Percentiles rank a stretch among this genome's conserved stretches.
These are phyloP conservation scores for Taxidea taxus DNA, from an alignment of 2,113 vertebrate species.

Conservation along the genomic window DNA sequence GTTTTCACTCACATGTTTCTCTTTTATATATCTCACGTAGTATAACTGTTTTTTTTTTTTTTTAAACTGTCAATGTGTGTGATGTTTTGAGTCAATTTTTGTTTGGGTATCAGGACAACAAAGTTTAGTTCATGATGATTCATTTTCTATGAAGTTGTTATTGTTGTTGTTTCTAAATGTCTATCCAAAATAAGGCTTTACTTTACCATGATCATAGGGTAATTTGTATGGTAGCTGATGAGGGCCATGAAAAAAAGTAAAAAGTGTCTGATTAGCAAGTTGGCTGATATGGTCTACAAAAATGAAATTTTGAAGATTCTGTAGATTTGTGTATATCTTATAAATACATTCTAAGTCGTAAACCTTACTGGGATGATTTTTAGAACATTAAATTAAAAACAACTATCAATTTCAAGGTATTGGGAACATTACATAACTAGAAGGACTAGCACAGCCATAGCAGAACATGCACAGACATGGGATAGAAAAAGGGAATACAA, in stretches of 20 bases:
- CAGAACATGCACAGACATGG: background rate
- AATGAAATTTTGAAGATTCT: background rate
- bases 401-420: background rate
- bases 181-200: background rate
- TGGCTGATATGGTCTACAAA: background rate
- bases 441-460: background rate
- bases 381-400: background rate
- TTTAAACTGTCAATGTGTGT: background rate
- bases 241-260: background rate
- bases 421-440: background rate
- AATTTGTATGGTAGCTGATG: background rate
- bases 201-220: background rate
- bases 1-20: conserved; percentile 41
- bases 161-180: background rate
- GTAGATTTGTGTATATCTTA: background rate
- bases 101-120: conserved; percentile 52
- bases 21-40: background rate
- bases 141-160: conserved; percentile 36
- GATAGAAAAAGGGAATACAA: background rate
- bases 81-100: conserved; percentile 66
- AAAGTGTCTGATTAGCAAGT: background rate
- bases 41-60: background rate
- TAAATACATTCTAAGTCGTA: background rate
- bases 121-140: conserved; percentile 51
- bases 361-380: background rate